Base-by-base conservation (phyloP, 2,888 invertebrate genomes). In the Melinaea menophilus region DNA sequence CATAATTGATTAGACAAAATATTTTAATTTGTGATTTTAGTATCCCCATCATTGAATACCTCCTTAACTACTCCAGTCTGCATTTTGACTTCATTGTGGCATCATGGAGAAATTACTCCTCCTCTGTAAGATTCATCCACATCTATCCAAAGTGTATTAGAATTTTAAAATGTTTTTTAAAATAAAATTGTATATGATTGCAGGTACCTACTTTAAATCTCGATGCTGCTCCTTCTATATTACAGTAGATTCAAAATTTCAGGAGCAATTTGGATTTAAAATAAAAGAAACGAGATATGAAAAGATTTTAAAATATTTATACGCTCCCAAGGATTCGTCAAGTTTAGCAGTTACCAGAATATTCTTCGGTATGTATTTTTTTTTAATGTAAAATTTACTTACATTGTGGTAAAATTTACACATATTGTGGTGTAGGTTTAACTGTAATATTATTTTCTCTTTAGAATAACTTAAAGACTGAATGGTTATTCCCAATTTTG, bases 341-440 rank as follows among this genome's bases (percentile, higher is more conserved):
- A 94, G 95, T 70, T 90, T 98, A 62, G 97, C 95, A 9, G 84
- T 96, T 0, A 93, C 94, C 9, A 93, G 98, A 65, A 94, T 96
- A 69, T 84, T 96, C 2, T 97, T 96, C 80, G 97, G 97, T 97
- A 88, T 41, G 41, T 41, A 41, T 11, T 9, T 41, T 41, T 41
- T 55, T 58, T 64, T 48, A 22, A 63, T 41, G 13, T n/a, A 22
- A 3, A 22, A 41, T 22, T 51, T 51, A 13, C 7, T 22, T 22
- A 22, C 22, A 22, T 22, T 22, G 22, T n/a, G n/a, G n/a, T n/a
- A n/a, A n/a, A 22, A 22, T 22, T 22, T 22, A 22, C 22, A 22
- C 22, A 22, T 22, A 22, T 1, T 1, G 22, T n/a, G n/a, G n/a
- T n/a, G n/a, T n/a, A n/a, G 22, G 22, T 22, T 51, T 31, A 5